These are phyloP conservation scores for Drosophila borborema DNA, from an alignment of 2,888 invertebrate genomes.

Conservation along the genomic window DNA sequence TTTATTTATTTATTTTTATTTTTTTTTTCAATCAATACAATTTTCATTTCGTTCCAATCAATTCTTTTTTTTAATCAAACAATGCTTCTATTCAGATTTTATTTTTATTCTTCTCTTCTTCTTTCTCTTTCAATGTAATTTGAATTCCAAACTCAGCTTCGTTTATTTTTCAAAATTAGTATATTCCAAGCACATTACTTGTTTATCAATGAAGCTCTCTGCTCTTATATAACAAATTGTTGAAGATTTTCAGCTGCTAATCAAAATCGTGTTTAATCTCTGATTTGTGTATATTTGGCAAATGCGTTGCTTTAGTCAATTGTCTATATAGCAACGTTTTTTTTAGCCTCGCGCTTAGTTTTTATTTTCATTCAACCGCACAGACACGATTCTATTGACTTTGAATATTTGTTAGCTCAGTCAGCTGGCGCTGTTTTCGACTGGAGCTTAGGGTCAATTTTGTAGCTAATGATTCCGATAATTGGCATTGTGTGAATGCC, in stretches of 20 bases:
- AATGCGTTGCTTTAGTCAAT: conserved; percentile 11
- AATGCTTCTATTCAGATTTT: neutral
- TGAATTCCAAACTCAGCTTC: neutral
- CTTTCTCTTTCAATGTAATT: neutral
- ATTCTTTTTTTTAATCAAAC: neutral
- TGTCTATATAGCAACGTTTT: conserved; percentile 39
- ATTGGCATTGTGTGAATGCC: conserved; percentile 76
- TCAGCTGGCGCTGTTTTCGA: conserved; percentile 28
- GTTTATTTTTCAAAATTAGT: neutral
- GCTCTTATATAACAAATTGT: neutral
- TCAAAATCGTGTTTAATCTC: neutral
- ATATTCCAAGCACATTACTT: neutral
- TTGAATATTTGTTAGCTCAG: conserved; percentile 64
- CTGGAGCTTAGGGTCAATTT: conserved; percentile 51
- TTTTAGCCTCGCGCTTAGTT: conserved; percentile 35
- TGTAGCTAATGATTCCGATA: conserved; percentile 73
- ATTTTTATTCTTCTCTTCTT: no score
- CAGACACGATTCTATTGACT: conserved; percentile 54
- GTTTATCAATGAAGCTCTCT: neutral
- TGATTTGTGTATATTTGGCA: conserved; percentile 1
- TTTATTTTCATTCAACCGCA: conserved; percentile 6
- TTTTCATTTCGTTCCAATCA: neutral
- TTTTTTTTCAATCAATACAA: neutral
- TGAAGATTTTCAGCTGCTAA: neutral
- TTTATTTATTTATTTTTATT: no score